Conservation (phyloP, 1,140 invertebrate species). For the Drepana arcuata region DNA sequence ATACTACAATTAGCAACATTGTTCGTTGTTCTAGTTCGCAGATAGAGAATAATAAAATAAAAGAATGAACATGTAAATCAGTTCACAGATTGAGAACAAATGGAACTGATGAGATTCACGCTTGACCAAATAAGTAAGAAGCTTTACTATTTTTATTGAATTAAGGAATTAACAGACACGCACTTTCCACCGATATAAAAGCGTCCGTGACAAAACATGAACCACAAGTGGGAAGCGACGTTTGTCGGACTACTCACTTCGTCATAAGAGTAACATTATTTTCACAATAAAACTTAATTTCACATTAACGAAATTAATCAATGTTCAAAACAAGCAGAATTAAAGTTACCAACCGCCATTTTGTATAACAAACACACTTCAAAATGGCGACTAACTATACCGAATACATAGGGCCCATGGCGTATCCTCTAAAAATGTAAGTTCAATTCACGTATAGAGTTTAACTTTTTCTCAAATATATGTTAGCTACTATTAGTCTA, state of each 20-base stretch:
- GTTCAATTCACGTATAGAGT: too few species aligned
- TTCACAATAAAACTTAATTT: conserved; percentile 6
- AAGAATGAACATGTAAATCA: conserved; percentile 2
- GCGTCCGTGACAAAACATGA: conserved; percentile 5
- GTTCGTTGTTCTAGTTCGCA: too few species aligned
- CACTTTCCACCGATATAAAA: conserved; percentile 55
- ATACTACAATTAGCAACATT: too few species aligned
- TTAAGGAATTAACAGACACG: conserved; percentile 67
- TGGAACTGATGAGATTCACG: conserved; percentile 36
- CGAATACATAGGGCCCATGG: conserved; percentile 45
- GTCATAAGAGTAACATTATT: too few species aligned
- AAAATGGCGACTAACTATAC: conserved; percentile 56
- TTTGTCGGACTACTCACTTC: conserved; percentile 68
- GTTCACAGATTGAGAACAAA: conserved; percentile 43
- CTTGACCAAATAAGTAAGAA: conserved; percentile 55
- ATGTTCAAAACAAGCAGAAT: conserved; percentile 11
- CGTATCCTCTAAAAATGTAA: conserved; percentile 57
- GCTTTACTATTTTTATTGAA: conserved; percentile 68
- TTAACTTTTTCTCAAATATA: too few species aligned
- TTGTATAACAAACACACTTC: conserved; percentile 31
- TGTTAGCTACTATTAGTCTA: too few species aligned
- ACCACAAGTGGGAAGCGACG: conserved; percentile 68
- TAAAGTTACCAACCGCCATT: conserved; percentile 25
- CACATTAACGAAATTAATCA: conserved; percentile 12
- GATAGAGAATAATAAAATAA: too few species aligned